Evolutionary conservation across 2,888 invertebrate species (phyloP).

Genomic region (Neria commutata): DNA sequence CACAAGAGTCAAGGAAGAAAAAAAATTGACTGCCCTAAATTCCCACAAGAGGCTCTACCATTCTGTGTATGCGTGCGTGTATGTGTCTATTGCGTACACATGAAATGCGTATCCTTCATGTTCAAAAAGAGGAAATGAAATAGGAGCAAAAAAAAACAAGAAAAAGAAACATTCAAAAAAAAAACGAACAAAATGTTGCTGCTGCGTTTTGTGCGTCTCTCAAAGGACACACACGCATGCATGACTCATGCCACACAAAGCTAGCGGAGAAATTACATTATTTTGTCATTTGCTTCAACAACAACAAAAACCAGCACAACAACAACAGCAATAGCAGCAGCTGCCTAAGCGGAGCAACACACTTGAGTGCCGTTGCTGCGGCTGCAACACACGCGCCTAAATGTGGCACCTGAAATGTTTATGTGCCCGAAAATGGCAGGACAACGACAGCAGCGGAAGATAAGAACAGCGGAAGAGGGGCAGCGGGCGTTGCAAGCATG

Average conservation of each 20-base stretch:
- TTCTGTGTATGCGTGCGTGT: too few species aligned
- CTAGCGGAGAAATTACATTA: constrained; percentile 48
- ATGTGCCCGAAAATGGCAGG: constrained; percentile 18
- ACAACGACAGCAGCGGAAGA: constrained; percentile 10
- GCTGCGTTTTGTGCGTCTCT: constrained; percentile 40
- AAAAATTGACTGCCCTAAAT: constrained; percentile 49
- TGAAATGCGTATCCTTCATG: too few species aligned
- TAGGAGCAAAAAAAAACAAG: constrained; percentile 22
- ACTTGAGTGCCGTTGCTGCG: not conserved
- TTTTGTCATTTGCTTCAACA: constrained; percentile 43
- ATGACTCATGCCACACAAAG: constrained; percentile 38
- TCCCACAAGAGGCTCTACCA: constrained; percentile 49
- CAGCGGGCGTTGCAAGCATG: not conserved
- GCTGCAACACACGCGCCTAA: not conserved
- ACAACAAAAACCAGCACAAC: not conserved
- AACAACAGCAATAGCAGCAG: not conserved
- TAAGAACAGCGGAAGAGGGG: not conserved
- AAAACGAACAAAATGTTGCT: constrained; percentile 16
- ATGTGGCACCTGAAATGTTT: constrained; percentile 21
- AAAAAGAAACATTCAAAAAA: constrained; percentile 19
- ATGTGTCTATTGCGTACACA: too few species aligned
- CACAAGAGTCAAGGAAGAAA: constrained; percentile 18
- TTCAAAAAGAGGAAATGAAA: too few species aligned
- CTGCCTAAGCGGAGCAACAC: not conserved
- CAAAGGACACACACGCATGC: constrained; percentile 29